Evolutionary conservation across 2,113 vertebrate genomes (phyloP).

Genomic region (Poeciliopsis prolifica): DNA sequence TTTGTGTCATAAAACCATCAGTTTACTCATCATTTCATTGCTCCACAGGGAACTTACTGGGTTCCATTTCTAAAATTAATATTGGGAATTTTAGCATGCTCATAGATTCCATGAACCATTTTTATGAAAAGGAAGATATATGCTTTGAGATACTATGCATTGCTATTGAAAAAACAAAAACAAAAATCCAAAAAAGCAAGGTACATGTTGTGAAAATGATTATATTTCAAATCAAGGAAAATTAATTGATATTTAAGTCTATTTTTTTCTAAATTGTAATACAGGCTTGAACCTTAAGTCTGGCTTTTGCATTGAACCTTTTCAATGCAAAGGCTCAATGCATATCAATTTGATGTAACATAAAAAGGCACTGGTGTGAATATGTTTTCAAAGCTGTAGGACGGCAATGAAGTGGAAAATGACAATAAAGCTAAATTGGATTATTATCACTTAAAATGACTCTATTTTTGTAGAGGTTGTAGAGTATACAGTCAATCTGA

Average conservation of each 20-base stretch:
- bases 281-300: too few relatives aligned
- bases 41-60: background rate
- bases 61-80: background rate
- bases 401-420: too few relatives aligned
- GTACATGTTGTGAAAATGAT: background rate
- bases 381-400: too few relatives aligned
- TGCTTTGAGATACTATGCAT: background rate
- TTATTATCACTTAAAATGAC: too few relatives aligned
- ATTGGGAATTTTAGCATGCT: background rate
- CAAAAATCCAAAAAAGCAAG: background rate
- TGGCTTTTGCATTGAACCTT: too few relatives aligned
- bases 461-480: too few relatives aligned
- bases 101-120: background rate
- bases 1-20: slow-evolving; percentile 11
- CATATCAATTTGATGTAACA: too few relatives aligned
- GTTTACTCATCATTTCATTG: background rate
- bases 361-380: too few relatives aligned
- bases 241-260: background rate
- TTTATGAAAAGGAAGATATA: background rate
- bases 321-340: too few relatives aligned
- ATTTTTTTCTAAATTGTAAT: too few relatives aligned
- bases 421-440: too few relatives aligned
- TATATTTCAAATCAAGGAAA: background rate
- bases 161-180: background rate
- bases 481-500: too few relatives aligned